These are phyloP conservation scores for Episyrphus balteatus DNA, from an alignment of 1,140 invertebrate genomes.

Conservation along the genomic window DNA sequence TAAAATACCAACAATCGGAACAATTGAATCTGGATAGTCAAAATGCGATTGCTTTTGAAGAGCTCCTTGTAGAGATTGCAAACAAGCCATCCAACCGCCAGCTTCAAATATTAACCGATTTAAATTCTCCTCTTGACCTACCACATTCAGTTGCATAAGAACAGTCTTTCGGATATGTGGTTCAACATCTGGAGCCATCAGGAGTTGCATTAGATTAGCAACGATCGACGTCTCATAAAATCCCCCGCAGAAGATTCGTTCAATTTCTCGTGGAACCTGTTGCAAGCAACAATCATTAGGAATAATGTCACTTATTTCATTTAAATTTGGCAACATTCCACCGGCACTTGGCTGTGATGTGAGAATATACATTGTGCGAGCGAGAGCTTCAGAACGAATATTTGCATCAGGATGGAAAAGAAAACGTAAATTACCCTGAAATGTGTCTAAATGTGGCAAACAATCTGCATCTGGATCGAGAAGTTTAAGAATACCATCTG, in stretches of 20 bases:
- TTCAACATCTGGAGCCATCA: constrained; percentile 16
- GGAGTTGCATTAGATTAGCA: constrained; percentile 14
- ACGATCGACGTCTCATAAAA: constrained; percentile 1
- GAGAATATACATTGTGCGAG: constrained; percentile 10
- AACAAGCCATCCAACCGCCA: constrained; percentile 4
- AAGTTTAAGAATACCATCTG: constrained; percentile 10
- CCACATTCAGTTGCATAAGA: constrained; percentile 23
- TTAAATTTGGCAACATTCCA: constrained; percentile 6
- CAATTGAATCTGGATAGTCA: constrained; percentile 13
- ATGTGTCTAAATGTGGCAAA: constrained; percentile 4
- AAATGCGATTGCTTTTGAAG: constrained; percentile 1
- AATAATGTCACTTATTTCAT: constrained; percentile 7
- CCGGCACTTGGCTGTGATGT: constrained; percentile 4
- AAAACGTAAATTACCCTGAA: constrained; percentile 20
- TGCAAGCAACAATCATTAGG: constrained; percentile 14
- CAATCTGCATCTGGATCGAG: constrained; percentile 12
- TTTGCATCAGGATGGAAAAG: constrained; percentile 13
- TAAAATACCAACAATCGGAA: constrained; percentile 21
- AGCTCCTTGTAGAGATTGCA: constrained; percentile 12
- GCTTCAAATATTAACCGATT: constrained; percentile 6
- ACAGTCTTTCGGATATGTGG: constrained; percentile 21
- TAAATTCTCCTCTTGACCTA: constrained; percentile 20
- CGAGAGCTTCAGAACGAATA: constrained; percentile 13
- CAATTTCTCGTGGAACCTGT: constrained; percentile 7
- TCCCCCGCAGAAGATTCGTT: constrained; percentile 10